Base-by-base conservation (phyloP, 2,888 invertebrate species). In the Tetragnatha montana region DNA sequence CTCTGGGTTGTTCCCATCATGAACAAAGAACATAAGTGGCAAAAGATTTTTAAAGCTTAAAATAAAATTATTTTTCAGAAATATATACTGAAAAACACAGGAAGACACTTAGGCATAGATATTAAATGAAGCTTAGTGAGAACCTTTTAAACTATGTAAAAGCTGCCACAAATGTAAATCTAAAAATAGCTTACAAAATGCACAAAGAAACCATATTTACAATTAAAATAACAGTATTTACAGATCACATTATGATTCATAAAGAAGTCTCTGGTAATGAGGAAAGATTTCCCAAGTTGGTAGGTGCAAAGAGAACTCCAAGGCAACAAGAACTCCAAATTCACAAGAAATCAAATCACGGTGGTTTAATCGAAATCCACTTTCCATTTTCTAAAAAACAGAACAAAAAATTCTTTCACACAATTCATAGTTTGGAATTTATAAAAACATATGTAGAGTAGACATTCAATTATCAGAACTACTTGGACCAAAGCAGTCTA, bases 301-400 rank as follows among this genome's bases (percentile, higher is more conserved):
- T 92, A 98, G 95, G 94, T 98, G 98, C 88, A 99, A 95, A 14
- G 97, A 97, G 93, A 99, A 99, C 94, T 99, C 98, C 90, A 99
- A 94, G 4, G 98, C 98, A 81, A 98, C 98, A 84, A 98, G 95
- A 79, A 98, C 98, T 7, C 97, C 98, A 94, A 99, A 98, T 94
- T 99, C 99, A 88, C 97, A 97, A 60, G 96, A 95, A 92, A 98
- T 95, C 91, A 99, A 94, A 93, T 99, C 99, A 93, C 97, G 97
- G 71, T 97, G 96, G 94, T 97, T 97, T 92, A 99, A 94, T 84
- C 98, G 96, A 94, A 99, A 98, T 22, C 96, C 96, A 92, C 95
- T 96, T 94, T 98, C 98, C 75, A 97, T 97, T 94, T 97, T 97
- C 96, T 97, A 95, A 60, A 79, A 88, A 1, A 74, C 8, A 75